Base-by-base conservation (phyloP, 1,140 invertebrate genomes). In the Bradysia coprophila region DNA sequence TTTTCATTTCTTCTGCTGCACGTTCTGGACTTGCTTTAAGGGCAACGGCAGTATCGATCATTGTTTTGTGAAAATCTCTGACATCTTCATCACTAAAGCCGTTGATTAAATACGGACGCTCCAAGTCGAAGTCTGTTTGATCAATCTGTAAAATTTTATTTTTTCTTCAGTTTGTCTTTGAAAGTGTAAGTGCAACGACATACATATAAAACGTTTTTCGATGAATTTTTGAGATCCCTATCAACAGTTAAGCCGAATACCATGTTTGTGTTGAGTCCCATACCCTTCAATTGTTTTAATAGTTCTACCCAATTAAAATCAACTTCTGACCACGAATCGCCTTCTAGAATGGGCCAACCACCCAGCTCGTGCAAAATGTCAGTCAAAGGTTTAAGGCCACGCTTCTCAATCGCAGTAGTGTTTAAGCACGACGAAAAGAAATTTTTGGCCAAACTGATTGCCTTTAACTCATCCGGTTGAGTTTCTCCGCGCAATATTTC, bases 151-250 rank as follows among this genome's bases (percentile, higher is more conserved):
- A 49, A 5, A 5, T 11, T 15, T 13, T 5, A 3, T 15, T 33
- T 10, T 42, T 10, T 11, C 15, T 10, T 28, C 10, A 15, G n/a
- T n/a, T n/a, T n/a, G n/a, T 15, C 16, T 15, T 9, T 18, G 2
- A 37, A 3, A 2, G 11, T 37, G 2, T n/a, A n/a, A n/a, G n/a
- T 24, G 10, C n/a, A 13, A 18, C 21, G 34, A 72, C 81, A 73
- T 69, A 91, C 86, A 66, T 91, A 84, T 49, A 93, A 86, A 23
- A 87, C 70, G 39, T 87, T 67, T 45, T 71, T 74, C 0, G 82
- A 84, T 20, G 81, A 86, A 58, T 94, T 93, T 57, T 88, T 90
- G n/a, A 90, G 69, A 63, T 95, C 88, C 5, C 85, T 80, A 4
- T 77, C 75, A 40, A 95, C 79, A 28, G 82, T 87, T 49, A 94